Percentiles rank a stretch among this genome's conserved stretches.
Conservation (phyloP, 2,797 vertebrate genomes). For the Sebastes itinus region DNA sequence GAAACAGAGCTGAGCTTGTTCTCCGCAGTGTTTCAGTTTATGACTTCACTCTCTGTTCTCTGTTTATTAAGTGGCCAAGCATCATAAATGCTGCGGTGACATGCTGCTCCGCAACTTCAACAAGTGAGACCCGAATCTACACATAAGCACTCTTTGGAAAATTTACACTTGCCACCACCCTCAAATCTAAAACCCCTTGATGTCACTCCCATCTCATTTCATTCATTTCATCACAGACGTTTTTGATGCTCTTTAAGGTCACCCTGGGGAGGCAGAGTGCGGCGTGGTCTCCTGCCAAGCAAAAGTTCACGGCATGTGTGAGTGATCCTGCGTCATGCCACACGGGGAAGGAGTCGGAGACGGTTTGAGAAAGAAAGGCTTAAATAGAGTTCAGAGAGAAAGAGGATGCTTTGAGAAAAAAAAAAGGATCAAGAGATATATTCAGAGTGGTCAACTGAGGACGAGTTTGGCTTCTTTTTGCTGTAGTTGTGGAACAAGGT, state of each 20-base stretch:
- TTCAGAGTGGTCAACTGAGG: conserved; percentile 30
- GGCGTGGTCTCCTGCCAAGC: conserved; percentile 37
- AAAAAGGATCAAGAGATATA: conserved; percentile 20
- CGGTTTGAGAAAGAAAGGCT: neutral
- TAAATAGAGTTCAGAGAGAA: neutral
- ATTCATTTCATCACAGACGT: conserved; percentile 23
- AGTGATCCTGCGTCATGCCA: conserved; percentile 31
- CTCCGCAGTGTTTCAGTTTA: conserved; percentile 4
- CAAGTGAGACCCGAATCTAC: conserved; percentile 23
- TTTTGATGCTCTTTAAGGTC: conserved; percentile 43
- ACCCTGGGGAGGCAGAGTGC: conserved; percentile 6
- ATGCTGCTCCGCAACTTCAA: conserved; percentile 31
- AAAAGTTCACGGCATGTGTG: conserved; percentile 46
- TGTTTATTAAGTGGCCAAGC: conserved; percentile 43
- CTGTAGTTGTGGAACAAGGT: conserved; percentile 30
- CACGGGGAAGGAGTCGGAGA: neutral
- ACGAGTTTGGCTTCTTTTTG: conserved; percentile 7
- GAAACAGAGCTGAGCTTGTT: conserved; percentile 63
- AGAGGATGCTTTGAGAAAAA: conserved; percentile 5
- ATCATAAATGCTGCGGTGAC: conserved; percentile 54
- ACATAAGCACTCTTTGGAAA: conserved; percentile 45
- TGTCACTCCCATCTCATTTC: conserved; percentile 29
- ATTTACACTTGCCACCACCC: conserved; percentile 35
- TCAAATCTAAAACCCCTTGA: conserved; percentile 19
- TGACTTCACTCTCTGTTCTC: conserved; percentile 32